phyloP scores from a whole-genome alignment of 2,888 invertebrate genomes.

The Prostheceraeus crozeri region DNA sequence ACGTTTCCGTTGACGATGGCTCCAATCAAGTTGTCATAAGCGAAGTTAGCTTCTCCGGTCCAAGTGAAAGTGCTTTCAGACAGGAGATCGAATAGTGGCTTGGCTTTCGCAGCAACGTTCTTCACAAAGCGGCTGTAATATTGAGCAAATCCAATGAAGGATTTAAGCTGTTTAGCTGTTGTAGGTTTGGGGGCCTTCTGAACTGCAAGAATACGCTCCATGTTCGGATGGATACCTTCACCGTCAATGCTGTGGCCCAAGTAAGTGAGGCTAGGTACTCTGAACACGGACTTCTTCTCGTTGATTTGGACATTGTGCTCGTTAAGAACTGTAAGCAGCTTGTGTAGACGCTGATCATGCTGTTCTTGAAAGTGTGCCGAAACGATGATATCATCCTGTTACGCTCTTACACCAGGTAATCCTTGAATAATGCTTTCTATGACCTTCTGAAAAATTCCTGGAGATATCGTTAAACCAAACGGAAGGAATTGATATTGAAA shows the following conservation, averaged over 20 bases:
- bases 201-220: background rate
- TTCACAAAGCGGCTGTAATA: conserved; percentile 24
- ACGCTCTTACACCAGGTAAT: conserved; percentile 14
- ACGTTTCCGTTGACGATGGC: conserved; percentile 3
- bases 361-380: background rate
- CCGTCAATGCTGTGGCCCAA: background rate
- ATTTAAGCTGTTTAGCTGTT: background rate
- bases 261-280: background rate
- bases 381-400: conserved; percentile 18
- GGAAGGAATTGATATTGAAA: too few relatives aligned
- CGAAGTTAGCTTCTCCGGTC: background rate
- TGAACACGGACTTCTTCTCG: background rate
- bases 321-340: conserved; percentile 12
- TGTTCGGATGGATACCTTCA: conserved; percentile 3
- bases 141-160: conserved; percentile 6
- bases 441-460: background rate
- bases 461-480: background rate
- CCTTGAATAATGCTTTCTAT: conserved; percentile 5
- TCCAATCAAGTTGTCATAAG: conserved; percentile 1
- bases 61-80: background rate
- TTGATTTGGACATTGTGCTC: conserved; percentile 19
- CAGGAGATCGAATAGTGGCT: conserved; percentile 14
- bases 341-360: background rate
- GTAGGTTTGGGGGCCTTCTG: conserved; percentile 9
- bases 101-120: background rate